These are phyloP conservation scores for Trididemnum nubilum DNA, from an alignment of 23 tunicate genomes.

Conservation along the genomic window DNA sequence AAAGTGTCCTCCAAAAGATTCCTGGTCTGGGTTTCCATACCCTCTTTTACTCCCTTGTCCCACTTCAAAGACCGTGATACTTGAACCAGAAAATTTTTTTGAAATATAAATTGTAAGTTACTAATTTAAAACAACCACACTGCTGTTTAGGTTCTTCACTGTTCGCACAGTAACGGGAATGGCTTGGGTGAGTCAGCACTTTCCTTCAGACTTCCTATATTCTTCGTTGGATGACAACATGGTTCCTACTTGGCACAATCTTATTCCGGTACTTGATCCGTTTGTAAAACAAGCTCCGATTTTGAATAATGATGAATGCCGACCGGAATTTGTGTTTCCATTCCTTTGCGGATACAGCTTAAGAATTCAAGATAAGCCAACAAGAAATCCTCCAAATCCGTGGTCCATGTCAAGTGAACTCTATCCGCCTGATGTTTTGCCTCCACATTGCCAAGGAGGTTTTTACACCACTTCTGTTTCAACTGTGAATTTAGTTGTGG, in stretches of 20 bases:
- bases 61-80: no score
- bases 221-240: slow-evolving; percentile 44
- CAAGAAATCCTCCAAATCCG: slow-evolving; percentile 7
- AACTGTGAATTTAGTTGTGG: slow-evolving; percentile 18
- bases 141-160: slow-evolving; percentile 29
- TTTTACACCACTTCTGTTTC: slow-evolving; percentile 37
- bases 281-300: background rate
- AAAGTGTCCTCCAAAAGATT: no score
- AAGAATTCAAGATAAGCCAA: background rate
- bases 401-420: slow-evolving; percentile 17
- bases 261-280: background rate
- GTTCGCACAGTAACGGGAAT: slow-evolving; percentile 34
- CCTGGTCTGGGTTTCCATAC: no score
- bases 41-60: no score
- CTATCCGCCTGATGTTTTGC: slow-evolving; percentile 33
- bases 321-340: slow-evolving; percentile 11
- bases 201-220: background rate
- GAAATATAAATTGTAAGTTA: no score
- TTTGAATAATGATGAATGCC: background rate
- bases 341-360: slow-evolving; percentile 33
- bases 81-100: no score
- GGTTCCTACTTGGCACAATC: background rate
- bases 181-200: slow-evolving; percentile 33
- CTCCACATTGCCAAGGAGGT: slow-evolving; percentile 45
- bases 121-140: no score